Base-by-base conservation (phyloP, 2,888 invertebrate genomes). In the Polyploca ridens region DNA sequence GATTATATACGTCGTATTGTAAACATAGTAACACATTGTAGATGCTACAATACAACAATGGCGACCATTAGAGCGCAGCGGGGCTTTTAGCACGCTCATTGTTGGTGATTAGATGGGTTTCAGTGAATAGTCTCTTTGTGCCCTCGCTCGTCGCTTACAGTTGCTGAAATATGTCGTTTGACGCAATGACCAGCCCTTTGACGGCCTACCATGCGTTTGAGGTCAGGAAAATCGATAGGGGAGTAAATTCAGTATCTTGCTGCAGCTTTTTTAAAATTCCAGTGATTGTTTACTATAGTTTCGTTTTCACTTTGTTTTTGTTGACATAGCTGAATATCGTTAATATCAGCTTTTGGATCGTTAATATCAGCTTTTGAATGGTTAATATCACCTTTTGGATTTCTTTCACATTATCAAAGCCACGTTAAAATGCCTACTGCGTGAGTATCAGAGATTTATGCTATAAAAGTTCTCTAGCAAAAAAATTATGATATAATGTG, bases 71-170 rank as follows among this genome's bases (percentile, higher is more conserved):
- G 65, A 60, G 59, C 64, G 65, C 46, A 59, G 60, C 62, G 54
- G 63, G 61, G 67, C 71, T 70, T 68, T 69, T 64, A 68, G 62
- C 65, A 61, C 65, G 67, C 66, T 61, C 58, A 66, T 70, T 69
- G 68, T 70, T 61, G 35, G 41, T 66, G 66, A 72, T 72, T 69
- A 69, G 61, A 27, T 46, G 60, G 57, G 57, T 62, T 49, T 35
- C 61, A 38, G 14, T 62, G 65, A 59, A 66, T 61, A 54, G 57
- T 41, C 61, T 19, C 59, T n/a, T 27, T 61, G 41, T 41, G 41
- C 7, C 61, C 41, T 13, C n/a, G n/a, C 19, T 1, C 2, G 41
- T 44, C 54, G 54, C 54, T 16, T n/a, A 49, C 49, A 54, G 49
- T 54, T 54, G 46, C 46, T 46, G 54, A n/a, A 54, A 54, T 19